Conservation (phyloP, 1,140 invertebrate genomes). For the Nasonia vitripennis region DNA sequence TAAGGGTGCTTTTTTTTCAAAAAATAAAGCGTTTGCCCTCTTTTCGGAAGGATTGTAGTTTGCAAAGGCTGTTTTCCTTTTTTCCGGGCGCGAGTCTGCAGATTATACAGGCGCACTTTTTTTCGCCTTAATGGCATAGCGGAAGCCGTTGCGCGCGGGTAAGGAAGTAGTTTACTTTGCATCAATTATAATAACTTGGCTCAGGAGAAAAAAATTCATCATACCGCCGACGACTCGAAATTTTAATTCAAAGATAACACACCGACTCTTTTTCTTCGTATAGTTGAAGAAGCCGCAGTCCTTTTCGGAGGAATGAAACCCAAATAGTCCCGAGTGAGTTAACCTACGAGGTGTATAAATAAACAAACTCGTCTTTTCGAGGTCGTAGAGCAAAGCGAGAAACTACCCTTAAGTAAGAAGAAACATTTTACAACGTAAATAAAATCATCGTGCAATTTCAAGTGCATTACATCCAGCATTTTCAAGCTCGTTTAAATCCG, state of each 20-base stretch:
- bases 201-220: slow-evolving; percentile 5
- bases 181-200: slow-evolving; percentile 43
- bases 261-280: neutral
- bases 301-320: neutral
- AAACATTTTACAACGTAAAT: too few relatives aligned
- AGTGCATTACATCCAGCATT: too few relatives aligned
- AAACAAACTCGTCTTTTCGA: too few relatives aligned
- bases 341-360: too few relatives aligned
- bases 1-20: too few relatives aligned
- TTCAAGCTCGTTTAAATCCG: too few relatives aligned
- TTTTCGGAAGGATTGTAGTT: neutral
- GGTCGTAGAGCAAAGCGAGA: neutral
- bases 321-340: neutral
- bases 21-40: neutral
- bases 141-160: slow-evolving; percentile 15
- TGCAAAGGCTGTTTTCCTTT: neutral
- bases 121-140: slow-evolving; percentile 25
- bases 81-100: neutral
- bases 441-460: too few relatives aligned
- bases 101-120: neutral
- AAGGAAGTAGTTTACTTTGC: slow-evolving; percentile 28
- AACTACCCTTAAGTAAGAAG: too few relatives aligned
- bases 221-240: neutral
- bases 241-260: slow-evolving; percentile 14
- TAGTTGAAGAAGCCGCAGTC: too few relatives aligned